Evolutionary conservation across 1,140 invertebrate genomes (phyloP), one percentile per base, ranked within the genome.

Genomic region (Phymorhynchus buccinoides): DNA sequence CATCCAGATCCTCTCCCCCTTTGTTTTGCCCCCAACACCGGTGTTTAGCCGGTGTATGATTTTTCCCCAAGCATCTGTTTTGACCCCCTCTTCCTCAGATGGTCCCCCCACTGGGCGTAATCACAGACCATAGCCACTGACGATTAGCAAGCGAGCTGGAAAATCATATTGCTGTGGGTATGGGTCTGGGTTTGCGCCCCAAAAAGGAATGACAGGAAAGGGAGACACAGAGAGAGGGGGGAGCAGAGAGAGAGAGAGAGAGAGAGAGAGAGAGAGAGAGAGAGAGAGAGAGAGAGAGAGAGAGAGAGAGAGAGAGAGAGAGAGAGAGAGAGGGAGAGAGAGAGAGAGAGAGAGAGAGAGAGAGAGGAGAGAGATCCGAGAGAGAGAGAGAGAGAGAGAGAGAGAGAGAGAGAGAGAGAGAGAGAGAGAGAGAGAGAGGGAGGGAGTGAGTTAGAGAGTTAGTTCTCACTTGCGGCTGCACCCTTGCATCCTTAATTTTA

Each of bases 91-190:
- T 7, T 12, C 79, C 42, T n/a, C n/a, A n/a, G 32, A 80, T 48
- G 37, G 44, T 35, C 16, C 27, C 44, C 79, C 79, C 79, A 80
- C 79, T 62, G 79, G 18, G 79, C 79, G 37, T 80, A 80, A 80
- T 80, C 79, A 80, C 79, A 80, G 79, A 44, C n/a, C 79, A n/a
- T 80, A 48, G 44, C 41, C 79, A 56, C 14, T 22, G 44, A 32
- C 79, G 79, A 80, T 80, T 56, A 80, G n/a, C 41, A 80, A 42
- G 79, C 48, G 79, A 80, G 79, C 79, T 48, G 52, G 79, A 80
- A 80, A 80, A 80, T 80, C 79, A 80, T 56, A 37, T 9, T n/a
- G 71, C 71, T 16, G 71, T 1, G 71, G n/a, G n/a, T n/a, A n/a
- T n/a, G n/a, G n/a, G n/a, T n/a, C n/a, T n/a, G n/a, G n/a, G n/a